A percentile compares a stretch with the other conserved stretches of the same genome.
Evolutionary conservation across 2,888 invertebrate genomes (phyloP).

Genomic region (Drosophila infuscata): DNA sequence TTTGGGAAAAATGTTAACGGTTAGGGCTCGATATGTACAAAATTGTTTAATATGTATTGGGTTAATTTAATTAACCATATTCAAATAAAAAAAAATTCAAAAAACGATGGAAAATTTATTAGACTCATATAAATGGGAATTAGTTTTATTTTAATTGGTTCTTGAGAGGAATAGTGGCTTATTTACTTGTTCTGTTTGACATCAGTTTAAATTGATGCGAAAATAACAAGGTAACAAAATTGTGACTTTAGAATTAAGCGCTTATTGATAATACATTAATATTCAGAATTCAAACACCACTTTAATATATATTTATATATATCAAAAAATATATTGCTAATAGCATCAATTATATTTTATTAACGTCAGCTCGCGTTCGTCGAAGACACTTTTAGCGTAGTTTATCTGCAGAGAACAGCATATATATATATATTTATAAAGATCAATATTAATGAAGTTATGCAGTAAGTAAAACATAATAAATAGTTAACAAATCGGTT

Average conservation of each 20-base stretch:
- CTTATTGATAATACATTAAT: conserved; percentile 3
- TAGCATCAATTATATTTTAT: conserved; percentile 48
- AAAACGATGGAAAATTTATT: not conserved
- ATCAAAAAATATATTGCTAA: conserved; percentile 33
- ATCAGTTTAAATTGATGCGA: not conserved
- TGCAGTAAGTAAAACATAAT: not conserved
- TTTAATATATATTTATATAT: conserved; percentile 7
- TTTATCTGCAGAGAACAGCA: conserved; percentile 89
- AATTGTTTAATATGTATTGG: conserved; percentile 11
- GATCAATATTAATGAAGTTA: not conserved
- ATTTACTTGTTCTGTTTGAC: not conserved
- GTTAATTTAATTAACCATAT: conserved; percentile 23
- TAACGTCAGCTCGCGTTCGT: conserved; percentile 88
- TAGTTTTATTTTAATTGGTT: not conserved
- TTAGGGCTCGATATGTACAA: conserved; percentile 13
- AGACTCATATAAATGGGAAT: not conserved
- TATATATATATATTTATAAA: not conserved
- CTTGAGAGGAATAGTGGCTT: not conserved
- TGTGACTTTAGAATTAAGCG: not conserved
- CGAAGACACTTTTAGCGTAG: conserved; percentile 94
- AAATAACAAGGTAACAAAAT: not conserved
- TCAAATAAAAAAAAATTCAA: conserved; percentile 12
- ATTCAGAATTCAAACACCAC: conserved; percentile 15
- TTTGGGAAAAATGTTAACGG: not conserved
- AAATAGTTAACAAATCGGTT: not conserved